Percentiles rank a stretch among this genome's conserved stretches.
Evolutionary conservation across 2,113 vertebrate genomes (phyloP).

Genomic region (Lepus americanus): DNA sequence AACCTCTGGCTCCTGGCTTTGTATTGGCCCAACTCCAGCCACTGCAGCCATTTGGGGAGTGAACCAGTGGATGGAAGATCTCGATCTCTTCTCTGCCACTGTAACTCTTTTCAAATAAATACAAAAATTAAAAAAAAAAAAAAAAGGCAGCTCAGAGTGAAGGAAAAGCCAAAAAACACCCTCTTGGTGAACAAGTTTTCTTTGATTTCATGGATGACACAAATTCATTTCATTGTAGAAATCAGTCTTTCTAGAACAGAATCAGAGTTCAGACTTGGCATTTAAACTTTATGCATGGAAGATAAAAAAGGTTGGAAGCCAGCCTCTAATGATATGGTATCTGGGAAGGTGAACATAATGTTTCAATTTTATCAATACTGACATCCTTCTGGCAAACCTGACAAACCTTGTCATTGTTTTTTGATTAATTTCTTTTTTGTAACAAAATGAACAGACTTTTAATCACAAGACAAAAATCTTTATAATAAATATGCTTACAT

Average conservation of each 20-base stretch:
- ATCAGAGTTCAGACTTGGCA: slow-evolving; percentile 6
- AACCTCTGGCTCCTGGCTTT: too few species aligned
- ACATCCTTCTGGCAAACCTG: not conserved
- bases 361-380: not conserved
- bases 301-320: not conserved
- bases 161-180: not conserved
- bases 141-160: not conserved
- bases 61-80: too few species aligned
- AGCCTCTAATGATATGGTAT: not conserved
- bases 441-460: not conserved
- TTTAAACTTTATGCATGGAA: not conserved
- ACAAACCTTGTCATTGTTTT: not conserved
- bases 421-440: not conserved
- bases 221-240: slow-evolving; percentile 7
- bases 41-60: too few species aligned
- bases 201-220: not conserved
- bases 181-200: not conserved
- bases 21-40: too few species aligned
- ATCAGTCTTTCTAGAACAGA: not conserved
- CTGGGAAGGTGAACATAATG: not conserved
- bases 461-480: slow-evolving; percentile 13
- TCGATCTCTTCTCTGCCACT: too few species aligned
- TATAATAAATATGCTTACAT: slow-evolving; percentile 6
- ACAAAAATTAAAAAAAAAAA: too few species aligned
- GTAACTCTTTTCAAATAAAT: too few species aligned